Evolutionary conservation across 2,113 vertebrate species (phyloP), one percentile per base, ranked within the genome.

Genomic region (Rostratula benghalensis): DNA sequence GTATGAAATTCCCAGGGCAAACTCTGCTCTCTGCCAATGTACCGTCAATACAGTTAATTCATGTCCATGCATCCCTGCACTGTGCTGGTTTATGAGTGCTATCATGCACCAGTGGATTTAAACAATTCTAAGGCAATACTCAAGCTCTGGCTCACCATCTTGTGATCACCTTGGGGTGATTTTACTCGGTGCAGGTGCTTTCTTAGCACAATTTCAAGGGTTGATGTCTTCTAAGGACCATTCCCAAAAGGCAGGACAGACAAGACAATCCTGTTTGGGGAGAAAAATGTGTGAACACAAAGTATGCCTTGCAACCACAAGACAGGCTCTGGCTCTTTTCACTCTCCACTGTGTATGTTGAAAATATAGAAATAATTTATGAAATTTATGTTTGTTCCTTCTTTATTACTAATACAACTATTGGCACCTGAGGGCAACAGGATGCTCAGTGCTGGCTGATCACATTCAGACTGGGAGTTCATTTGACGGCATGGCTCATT

Each of bases 321-420:
- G 25, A 10, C 20, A 64, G 11, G 4, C 23, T 51, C 57, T 31
- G 14, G 4, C 13, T 57, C 41, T 31, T 73, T 60, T n/a, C 31
- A 46, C 24, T 79, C 30, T 41, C 19, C 6, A 15, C 8, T 0
- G 0, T 20, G 1, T 10, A 6, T 24, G 19, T 11, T 27, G 57
- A 50, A 63, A 89, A 56, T 7, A 45, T 3, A 75, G 30, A 53
- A 82, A 35, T 19, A 39, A 54, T 46, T 57, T 31, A 45, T 54
- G 65, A 82, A 84, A 50, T 81, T 25, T 59, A 5, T 45, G 22
- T 68, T 65, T 74, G 16, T 31, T 90, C 28, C 39, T 61, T 74
- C 37, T 63, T 79, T 51, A 11, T n/a, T 35, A 7, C 41, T 28
- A 14, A 79, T 37, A 45, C 15, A 91, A 41, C 7, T 33, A 3